Evolutionary conservation across 2,113 vertebrate species (phyloP).

Genomic region (Chlamydotis undulata): DNA sequence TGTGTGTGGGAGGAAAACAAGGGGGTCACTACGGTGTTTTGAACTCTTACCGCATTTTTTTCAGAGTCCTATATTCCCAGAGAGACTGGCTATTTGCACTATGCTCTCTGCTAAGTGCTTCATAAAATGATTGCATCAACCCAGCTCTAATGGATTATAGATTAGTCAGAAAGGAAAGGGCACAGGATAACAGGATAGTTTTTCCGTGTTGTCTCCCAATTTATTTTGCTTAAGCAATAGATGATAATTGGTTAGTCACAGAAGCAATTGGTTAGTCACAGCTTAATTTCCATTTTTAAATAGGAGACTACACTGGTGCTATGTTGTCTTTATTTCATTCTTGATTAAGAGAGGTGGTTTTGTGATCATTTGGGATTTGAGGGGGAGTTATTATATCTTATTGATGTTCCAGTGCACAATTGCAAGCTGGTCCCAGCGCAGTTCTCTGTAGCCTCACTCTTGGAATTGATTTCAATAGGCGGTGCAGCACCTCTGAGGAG

Average conservation of each 20-base stretch:
- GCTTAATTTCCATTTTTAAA: neutral
- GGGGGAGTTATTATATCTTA: neutral
- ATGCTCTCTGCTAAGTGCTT: constrained; percentile 3
- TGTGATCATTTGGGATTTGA: neutral
- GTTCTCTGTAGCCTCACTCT: neutral
- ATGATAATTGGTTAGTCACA: neutral
- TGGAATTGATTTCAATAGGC: neutral
- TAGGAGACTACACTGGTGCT: neutral
- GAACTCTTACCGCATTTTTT: neutral
- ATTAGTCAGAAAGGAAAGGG: neutral
- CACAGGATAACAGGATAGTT: neutral
- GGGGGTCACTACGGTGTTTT: neutral
- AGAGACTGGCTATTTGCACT: neutral
- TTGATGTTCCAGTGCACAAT: neutral
- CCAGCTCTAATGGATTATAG: neutral
- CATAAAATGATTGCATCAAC: neutral
- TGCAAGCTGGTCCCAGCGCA: neutral
- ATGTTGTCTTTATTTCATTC: neutral
- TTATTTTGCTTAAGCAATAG: neutral
- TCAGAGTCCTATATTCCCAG: neutral
- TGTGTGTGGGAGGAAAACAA: neutral
- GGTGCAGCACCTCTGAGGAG: neutral
- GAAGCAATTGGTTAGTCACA: neutral
- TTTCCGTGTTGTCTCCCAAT: neutral
- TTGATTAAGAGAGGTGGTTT: neutral